Evolutionary conservation across 2,113 vertebrate genomes (phyloP).

Genomic region (Pelmatolapia mariae): DNA sequence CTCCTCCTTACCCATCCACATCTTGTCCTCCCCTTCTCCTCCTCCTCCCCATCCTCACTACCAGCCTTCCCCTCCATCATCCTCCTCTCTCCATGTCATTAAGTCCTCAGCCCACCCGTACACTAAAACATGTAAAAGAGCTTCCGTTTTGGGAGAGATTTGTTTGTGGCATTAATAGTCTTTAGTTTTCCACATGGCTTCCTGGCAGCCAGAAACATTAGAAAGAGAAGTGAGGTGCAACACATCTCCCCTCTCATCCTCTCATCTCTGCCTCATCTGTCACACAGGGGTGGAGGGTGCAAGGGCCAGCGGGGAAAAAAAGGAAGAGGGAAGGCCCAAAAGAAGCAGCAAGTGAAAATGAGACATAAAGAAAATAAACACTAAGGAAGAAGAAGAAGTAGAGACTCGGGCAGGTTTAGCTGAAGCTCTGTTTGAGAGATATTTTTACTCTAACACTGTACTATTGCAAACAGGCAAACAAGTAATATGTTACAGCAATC

Average conservation of each 20-base stretch:
- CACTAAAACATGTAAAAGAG: constrained; percentile 64
- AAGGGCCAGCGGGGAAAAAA: neutral
- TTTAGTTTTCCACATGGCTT: constrained; percentile 69
- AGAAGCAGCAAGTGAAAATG: neutral
- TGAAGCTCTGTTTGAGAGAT: neutral
- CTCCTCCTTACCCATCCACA: neutral
- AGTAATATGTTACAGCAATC: neutral
- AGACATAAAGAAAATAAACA: neutral
- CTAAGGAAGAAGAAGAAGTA: neutral
- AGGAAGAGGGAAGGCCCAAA: neutral
- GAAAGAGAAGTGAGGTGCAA: constrained; percentile 65
- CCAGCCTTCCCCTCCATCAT: neutral
- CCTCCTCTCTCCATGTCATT: constrained; percentile 56
- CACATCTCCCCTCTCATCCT: constrained; percentile 59
- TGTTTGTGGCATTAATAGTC: constrained; percentile 71
- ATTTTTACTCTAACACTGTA: neutral
- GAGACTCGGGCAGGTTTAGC: neutral
- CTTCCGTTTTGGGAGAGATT: constrained; percentile 56
- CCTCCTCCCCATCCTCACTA: neutral
- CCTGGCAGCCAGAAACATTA: constrained; percentile 55
- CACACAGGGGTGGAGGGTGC: neutral
- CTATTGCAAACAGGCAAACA: neutral
- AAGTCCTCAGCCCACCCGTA: constrained; percentile 24
- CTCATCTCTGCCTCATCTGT: constrained; percentile 58
- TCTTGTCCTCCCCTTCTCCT: neutral